Base-by-base conservation (phyloP, 2,888 invertebrate genomes). In the Sarcophaga subvicina region DNA sequence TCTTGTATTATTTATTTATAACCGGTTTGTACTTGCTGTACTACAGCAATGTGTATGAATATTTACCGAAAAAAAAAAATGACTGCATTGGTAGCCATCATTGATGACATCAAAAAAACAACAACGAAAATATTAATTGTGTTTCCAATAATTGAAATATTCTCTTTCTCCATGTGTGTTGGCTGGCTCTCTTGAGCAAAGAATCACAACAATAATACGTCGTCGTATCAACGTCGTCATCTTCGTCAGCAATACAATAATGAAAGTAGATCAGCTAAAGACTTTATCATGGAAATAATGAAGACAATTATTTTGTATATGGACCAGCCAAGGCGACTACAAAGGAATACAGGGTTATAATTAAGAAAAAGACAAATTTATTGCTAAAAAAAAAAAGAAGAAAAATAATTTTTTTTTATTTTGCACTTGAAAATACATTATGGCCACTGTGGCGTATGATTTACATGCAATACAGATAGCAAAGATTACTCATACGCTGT, bases 111-210 rank as follows among this genome's bases (percentile, higher is more conserved):
- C 73, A 73, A 73, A 54, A 59, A 25, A 67, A 11, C 66, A 59
- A 62, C 62, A 70, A 11, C 17, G 25, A 59, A 37, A 80, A 60
- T 60, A 66, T 76, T 76, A 70, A 70, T 69, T 75, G 69, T 60
- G 75, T 70, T 54, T 76, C 75, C 70, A 70, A 76, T 76, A 69
- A 82, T 82, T 81, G 75, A 12, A 63, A 75, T 75, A 75, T 75
- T 63, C 60, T 75, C 60, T 63, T 66, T 54, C 54, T 54, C 54
- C 17, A 4, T 54, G 37, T 77, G 62, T 75, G 63, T 76, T 76
- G 63, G 67, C 45, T 5, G 12, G 22, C 22, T 22, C 17, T 54
- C 67, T 66, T 66, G 12, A 71, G 67, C 25, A 69, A 67, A 66
- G 6, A 49, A 60, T 20, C 27, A 67, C 22, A 27, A 67, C 20